These are phyloP conservation scores for Rhabdophis nuchalis DNA, from an alignment of 2,797 vertebrate genomes.

Conservation along the genomic window DNA sequence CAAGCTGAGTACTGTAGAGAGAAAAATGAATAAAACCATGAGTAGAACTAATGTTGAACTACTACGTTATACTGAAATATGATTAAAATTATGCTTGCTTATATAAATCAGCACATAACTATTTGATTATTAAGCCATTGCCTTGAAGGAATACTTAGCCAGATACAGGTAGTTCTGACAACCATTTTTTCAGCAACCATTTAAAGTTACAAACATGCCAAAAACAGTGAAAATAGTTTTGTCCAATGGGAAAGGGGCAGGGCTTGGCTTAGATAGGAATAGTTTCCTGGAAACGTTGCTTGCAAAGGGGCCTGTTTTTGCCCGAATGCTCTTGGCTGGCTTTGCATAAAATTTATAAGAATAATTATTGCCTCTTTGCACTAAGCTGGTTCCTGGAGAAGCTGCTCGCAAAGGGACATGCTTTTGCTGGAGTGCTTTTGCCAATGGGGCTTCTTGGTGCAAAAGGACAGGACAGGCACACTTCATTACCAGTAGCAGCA, in stretches of 20 bases:
- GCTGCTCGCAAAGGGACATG: not conserved
- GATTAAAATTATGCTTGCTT: not conserved
- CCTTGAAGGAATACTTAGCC: not conserved
- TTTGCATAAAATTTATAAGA: not conserved
- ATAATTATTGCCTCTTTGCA: not conserved
- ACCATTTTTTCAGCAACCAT: not conserved
- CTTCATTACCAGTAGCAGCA: not conserved
- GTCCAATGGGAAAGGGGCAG: not conserved
- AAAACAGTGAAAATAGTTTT: not conserved
- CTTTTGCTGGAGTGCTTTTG: not conserved
- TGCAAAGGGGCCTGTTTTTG: not conserved
- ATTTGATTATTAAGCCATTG: not conserved
- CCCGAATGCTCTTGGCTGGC: not conserved
- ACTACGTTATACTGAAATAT: not conserved
- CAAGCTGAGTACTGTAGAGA: not conserved
- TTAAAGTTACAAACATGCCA: not conserved
- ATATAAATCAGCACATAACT: not conserved
- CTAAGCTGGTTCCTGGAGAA: not conserved
- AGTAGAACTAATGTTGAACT: too few relatives aligned
- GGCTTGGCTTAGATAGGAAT: not conserved
- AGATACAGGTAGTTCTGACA: too few relatives aligned
- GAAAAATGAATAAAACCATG: not conserved
- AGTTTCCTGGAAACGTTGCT: not conserved
- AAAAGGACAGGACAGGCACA: not conserved
- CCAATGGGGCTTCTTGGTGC: not conserved